Base-by-base conservation (phyloP, 2,888 invertebrate species). In the Dryadula phaetusa region DNA sequence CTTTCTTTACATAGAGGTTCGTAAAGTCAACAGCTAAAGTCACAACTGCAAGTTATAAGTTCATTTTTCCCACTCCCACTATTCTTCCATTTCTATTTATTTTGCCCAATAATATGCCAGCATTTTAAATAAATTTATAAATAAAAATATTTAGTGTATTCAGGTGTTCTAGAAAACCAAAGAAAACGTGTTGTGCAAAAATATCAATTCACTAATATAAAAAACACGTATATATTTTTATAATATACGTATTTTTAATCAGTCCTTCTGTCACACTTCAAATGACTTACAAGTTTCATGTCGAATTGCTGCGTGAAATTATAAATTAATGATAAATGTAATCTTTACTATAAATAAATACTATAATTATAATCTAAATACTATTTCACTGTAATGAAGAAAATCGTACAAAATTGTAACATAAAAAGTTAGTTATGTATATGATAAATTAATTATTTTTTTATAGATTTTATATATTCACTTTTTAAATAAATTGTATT, bases 241-340 rank as follows among this genome's bases (percentile, higher is more conserved):
- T 37, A 37, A 37, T n/a, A 25, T 1, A 49, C 2, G 3, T 54
- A 37, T 20, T 54, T 54, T 12, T 40, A 34, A 40, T 22, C 8
- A 22, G 14, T 40, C n/a, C 44, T 49, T 52, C 53, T 54, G 66
- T 44, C 61, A 64, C 70, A 67, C 47, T 64, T 67, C 67, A 74
- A 62, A 69, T 74, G 76, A 91, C 91, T 91, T 90, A 90, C 91
- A 78, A 90, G 83, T 82, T 75, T 86, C 72, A 69, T 77, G 85
- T 77, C 77, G 78, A 87, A 90, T 71, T 80, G 90, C 91, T 91
- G 91, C 88, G 84, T 83, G 84, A 66, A 84, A 83, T 25, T 22
- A n/a, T 37, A 25, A 63, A 37, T 47, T 62, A 32, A 46, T 64
- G 58, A 44, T 56, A 67, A 16, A 16, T 42, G 8, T 2, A 44